Evolutionary conservation across 2,888 invertebrate species (phyloP).

Genomic region (Sipha maydis): DNA sequence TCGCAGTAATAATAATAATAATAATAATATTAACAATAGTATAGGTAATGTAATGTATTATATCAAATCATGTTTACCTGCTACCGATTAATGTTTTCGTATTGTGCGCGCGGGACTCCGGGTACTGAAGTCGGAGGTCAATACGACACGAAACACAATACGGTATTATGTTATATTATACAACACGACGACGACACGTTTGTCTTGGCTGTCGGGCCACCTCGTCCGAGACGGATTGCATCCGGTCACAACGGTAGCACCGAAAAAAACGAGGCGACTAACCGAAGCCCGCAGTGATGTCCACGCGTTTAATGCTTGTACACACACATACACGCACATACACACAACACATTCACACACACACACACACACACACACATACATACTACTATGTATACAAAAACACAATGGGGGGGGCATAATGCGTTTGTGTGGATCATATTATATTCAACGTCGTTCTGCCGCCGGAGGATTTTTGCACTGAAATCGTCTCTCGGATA

Average conservation of each 20-base stretch:
- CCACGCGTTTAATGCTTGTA: no score
- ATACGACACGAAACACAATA: background rate
- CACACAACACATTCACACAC: no score
- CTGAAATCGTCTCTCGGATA: background rate
- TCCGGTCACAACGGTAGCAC: background rate
- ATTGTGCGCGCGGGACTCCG: background rate
- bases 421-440: no score
- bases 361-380: no score
- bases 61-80: background rate
- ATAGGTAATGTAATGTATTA: background rate
- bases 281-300: no score
- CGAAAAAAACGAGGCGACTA: background rate
- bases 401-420: no score
- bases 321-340: no score
- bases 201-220: background rate
- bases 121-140: background rate
- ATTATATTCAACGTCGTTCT: no score
- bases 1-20: background rate
- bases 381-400: no score
- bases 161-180: background rate
- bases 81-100: constrained; percentile 9
- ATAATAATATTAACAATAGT: no score
- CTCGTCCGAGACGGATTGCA: constrained; percentile 3
- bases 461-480: no score
- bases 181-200: background rate